phyloP scores from a whole-genome alignment of 2,888 invertebrate species.

The Campopleginae sp. region DNA sequence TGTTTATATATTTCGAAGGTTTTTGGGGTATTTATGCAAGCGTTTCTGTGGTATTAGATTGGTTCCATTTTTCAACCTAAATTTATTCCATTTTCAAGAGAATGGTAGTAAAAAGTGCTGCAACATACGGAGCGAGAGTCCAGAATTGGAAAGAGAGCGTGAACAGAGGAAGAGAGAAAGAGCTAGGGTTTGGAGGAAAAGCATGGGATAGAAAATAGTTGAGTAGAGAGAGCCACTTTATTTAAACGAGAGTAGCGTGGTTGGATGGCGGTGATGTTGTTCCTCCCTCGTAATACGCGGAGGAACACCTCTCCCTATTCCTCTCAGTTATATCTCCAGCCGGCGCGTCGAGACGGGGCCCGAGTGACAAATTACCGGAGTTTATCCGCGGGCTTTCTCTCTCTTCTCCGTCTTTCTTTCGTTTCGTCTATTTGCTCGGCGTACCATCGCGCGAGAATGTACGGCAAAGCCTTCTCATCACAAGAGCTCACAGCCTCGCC shows the following conservation, averaged over 20 bases:
- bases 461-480: constrained; percentile 50
- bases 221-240: constrained; percentile 56
- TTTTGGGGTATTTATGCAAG: background rate
- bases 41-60: constrained; percentile 7
- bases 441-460: constrained; percentile 53
- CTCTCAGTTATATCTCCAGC: constrained; percentile 44
- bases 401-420: constrained; percentile 18
- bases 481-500: constrained; percentile 36
- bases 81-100: constrained; percentile 58
- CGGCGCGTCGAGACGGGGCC: constrained; percentile 54
- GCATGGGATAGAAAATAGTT: background rate
- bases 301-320: constrained; percentile 15
- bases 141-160: background rate
- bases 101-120: constrained; percentile 26
- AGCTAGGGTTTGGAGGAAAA: background rate
- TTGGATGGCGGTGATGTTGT: constrained; percentile 43
- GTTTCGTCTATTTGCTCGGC: constrained; percentile 47
- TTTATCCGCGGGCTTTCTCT: constrained; percentile 55
- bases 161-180: constrained; percentile 10
- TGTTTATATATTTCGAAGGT: background rate
- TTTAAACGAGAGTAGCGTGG: constrained; percentile 58
- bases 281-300: constrained; percentile 35
- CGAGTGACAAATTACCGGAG: constrained; percentile 67
- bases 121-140: background rate
- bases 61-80: constrained; percentile 26